Base-by-base conservation (phyloP, 2,797 vertebrate genomes). In the Sphaeramia orbicularis region DNA sequence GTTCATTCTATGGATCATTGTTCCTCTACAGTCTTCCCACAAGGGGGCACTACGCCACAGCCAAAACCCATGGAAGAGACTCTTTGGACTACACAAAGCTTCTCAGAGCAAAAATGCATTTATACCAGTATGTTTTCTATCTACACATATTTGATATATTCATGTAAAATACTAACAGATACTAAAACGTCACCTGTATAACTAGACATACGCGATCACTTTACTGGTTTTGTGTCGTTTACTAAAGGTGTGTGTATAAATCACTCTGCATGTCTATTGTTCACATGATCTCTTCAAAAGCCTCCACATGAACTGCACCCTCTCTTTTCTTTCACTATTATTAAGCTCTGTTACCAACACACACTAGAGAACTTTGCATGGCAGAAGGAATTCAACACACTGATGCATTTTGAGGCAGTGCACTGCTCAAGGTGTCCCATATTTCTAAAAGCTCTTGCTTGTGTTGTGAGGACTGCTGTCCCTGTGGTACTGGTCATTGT, bases 1-100 rank as follows among this genome's bases (percentile, higher is more conserved):
- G 10, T 3, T 38, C 10, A 50, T 13, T 32, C 15, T 61, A 4
- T 52, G 18, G 37, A 62, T 5, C 10, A 11, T 50, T 73, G 27
- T 61, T 42, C 7, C 78, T 76, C 59, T 32, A 18, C 76, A 89
- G 83, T 78, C 44, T 81, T 13, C 57, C 81, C 89, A 87, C 76
- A 93, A 91, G 93, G 90, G 88, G 73, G 80, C 74, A 15, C 37
- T 80, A 51, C 69, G 30, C 21, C 76, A 87, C 11, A 43, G 75
- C 67, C 91, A 89, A 60, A 94, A 86, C 40, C 66, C 91, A 18
- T 94, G 92, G 94, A 95, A 90, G 90, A 93, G 89, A 83, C 86
- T 95, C 12, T 91, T 95, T 60, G 93, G 93, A 74, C 83, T 93
- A 15, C 83, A 85, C 78, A 92, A 90, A 82, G 73, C 84, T 41